Base-by-base conservation (phyloP, 2,797 vertebrate species). In the Mareca strepera region DNA sequence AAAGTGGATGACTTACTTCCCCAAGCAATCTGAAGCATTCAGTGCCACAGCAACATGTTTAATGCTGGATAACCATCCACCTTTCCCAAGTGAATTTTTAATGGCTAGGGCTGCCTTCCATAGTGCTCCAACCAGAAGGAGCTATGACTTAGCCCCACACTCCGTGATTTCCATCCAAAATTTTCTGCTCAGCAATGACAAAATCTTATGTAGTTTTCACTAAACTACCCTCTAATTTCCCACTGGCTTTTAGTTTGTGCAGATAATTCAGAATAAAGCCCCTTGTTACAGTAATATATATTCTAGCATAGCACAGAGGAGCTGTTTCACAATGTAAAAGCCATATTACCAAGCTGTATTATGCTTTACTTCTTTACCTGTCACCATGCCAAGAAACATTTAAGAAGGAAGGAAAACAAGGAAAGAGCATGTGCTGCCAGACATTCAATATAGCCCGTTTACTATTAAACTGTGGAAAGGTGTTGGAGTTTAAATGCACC, bases 391-490 rank as follows among this genome's bases (percentile, higher is more conserved):
- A 93, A 90, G 73, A 89, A 94, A 73, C 64, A 82, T 86, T 95
- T 90, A 92, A 63, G 92, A 74, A 66, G 64, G 70, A 88, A 94
- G 58, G 58, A 88, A 86, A 88, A 94, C 93, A 95, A 92, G 82
- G 82, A 67, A 50, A 93, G 89, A 67, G 73, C 53, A 12, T 95
- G 85, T 92, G 80, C 94, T 96, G 90, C 88, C 92, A 92, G 92
- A 91, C 96, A 82, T 92, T 96, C 95, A 96, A 59, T 96, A 92
- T 63, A 96, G 89, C 91, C 81, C 95, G 88, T 88, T 97, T 97
- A 94, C 91, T 94, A 85, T 93, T 94, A 95, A 97, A 92, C 90
- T 94, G 83, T 92, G 94, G 92, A 96, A 91, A 93, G 92, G 84
- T 86, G 92, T 83, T 88, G 46, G 75, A 86, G 89, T 96, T 97